Percentiles rank a stretch among this genome's conserved stretches.
Evolutionary conservation across 2,113 vertebrate species (phyloP).

Genomic region (Orthonyx spaldingii): DNA sequence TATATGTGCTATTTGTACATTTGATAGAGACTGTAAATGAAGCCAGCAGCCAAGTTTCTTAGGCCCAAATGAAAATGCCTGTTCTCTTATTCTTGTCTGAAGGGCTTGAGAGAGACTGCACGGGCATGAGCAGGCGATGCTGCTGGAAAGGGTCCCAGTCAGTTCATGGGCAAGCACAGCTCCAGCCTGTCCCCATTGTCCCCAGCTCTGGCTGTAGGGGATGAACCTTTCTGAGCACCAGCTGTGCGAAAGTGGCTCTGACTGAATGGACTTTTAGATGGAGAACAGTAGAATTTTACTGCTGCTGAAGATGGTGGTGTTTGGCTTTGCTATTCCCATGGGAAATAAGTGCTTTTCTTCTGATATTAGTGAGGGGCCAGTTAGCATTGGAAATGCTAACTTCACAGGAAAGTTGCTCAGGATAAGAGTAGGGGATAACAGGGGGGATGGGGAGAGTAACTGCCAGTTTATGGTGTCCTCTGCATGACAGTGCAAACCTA

Average conservation of each 20-base stretch:
- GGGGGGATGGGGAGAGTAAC: background rate
- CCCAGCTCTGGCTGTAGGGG: background rate
- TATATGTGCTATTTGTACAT: background rate
- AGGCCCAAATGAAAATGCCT: background rate
- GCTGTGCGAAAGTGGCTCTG: background rate
- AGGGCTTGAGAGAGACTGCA: background rate
- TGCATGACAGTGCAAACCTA: rapidly evolving
- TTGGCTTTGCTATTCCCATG: background rate
- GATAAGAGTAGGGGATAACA: background rate
- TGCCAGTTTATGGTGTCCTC: background rate
- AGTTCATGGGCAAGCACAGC: background rate
- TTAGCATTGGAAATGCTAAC: background rate
- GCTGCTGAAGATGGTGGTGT: background rate
- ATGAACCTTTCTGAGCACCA: background rate
- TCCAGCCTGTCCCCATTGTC: background rate
- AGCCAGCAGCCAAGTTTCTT: background rate
- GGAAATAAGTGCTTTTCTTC: background rate
- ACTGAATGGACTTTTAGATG: background rate
- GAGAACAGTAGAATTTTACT: background rate
- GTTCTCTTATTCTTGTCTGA: background rate
- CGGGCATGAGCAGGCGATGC: background rate
- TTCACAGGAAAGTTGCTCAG: background rate
- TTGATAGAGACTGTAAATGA: background rate
- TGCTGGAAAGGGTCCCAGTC: background rate
- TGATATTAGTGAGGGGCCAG: background rate